Base-by-base conservation (phyloP, 2,888 invertebrate species). In the Actias luna region DNA sequence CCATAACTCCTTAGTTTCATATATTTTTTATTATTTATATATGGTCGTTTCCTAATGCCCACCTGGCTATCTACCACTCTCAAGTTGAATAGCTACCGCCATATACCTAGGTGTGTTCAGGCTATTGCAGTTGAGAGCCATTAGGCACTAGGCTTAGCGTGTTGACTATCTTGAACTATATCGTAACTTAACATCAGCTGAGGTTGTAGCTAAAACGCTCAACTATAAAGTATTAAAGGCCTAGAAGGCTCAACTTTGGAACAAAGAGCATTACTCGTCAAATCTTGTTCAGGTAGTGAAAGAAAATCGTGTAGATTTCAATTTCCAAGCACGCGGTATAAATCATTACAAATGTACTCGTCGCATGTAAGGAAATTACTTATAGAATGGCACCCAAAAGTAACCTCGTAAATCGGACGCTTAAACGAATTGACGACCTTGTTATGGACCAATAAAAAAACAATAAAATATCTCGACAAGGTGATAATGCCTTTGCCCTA, bases 381-480 rank as follows among this genome's bases (percentile, higher is more conserved):
- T 46, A 22, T 46, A 22, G 46, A 46, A 22, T 22, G 22, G 22
- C 22, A 46, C 22, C n/a, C 22, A 46, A 25, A 22, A 46, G 22
- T 46, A 46, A 46, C 22, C 46, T 3, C 22, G 22, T 46, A 46
- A 46, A 22, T 46, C 46, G 46, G 22, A 2, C 29, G 1, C 55
- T 55, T 55, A 29, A 55, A 55, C n/a, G 10, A 55, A 55, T 55
- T 55, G 16, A 55, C n/a, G 55, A 1, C 14, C 29, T 55, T 55
- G 29, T 46, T 46, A 46, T 18, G 29, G 55, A 3, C 16, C 29
- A 55, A 55, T 55, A 55, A 55, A 55, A 55, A 29, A 27, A 55
- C 55, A 55, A 55, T 55, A 55, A 55, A 55, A 29, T 16, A 29
- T 55, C 55, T 55, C 55, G 29, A 55, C 55, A 29, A 55, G 52